Percentiles rank a stretch among this genome's conserved stretches.
These are phyloP conservation scores for Bellardia bayeri DNA, from an alignment of 2,888 invertebrate species.

Conservation along the genomic window DNA sequence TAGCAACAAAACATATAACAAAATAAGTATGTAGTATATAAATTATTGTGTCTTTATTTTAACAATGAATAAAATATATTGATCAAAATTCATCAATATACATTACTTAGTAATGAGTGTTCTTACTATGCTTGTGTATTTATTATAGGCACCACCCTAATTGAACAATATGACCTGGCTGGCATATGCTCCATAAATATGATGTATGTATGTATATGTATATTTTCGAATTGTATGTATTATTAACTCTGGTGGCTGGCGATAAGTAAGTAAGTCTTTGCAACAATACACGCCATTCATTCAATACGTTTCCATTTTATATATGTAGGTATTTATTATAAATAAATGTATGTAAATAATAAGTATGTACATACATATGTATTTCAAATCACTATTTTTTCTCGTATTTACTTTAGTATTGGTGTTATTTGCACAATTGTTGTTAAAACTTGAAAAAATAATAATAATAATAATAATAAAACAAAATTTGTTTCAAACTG, in stretches of 20 bases:
- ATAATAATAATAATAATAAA: background rate
- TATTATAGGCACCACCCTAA: slow-evolving; percentile 6
- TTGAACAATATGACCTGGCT: slow-evolving; percentile 1
- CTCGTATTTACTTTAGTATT: slow-evolving; percentile 20
- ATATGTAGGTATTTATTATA: background rate
- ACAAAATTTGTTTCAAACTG: slow-evolving; percentile 1
- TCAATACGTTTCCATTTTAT: background rate
- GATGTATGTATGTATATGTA: slow-evolving; percentile 12
- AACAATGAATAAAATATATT: background rate
- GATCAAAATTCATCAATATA: background rate
- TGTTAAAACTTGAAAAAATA: slow-evolving; percentile 29
- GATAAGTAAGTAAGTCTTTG: slow-evolving; percentile 15
- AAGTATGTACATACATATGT: background rate
- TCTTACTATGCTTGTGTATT: too few species aligned
- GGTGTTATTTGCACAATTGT: slow-evolving; percentile 65
- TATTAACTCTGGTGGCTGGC: slow-evolving; percentile 22
- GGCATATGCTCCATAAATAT: slow-evolving; percentile 16
- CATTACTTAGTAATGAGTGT: background rate
- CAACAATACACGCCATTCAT: slow-evolving; percentile 44
- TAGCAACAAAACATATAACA: background rate
- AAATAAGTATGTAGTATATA: background rate
- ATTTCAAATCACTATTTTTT: slow-evolving; percentile 1
- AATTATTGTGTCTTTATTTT: too few species aligned
- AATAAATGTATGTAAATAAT: background rate
- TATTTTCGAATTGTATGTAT: slow-evolving; percentile 30